Evolutionary conservation across 2,797 vertebrate species (phyloP).

Genomic region (Pangasius mekongensis): DNA sequence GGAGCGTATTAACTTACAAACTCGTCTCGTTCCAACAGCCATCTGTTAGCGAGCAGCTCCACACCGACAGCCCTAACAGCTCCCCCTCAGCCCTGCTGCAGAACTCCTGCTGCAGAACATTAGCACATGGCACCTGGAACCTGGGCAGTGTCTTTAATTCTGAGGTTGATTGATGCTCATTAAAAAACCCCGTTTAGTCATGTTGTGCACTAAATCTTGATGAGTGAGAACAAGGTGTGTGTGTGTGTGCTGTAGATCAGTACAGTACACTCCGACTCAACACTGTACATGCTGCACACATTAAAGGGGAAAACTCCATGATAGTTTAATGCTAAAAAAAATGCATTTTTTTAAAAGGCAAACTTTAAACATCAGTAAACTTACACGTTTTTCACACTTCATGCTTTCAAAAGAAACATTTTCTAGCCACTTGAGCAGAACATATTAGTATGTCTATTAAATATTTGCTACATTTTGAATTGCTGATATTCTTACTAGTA

Average conservation of each 20-base stretch:
- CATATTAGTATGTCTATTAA: not conserved
- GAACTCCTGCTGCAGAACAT: constrained; percentile 13
- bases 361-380: too few relatives aligned
- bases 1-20: constrained; percentile 67
- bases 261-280: not conserved
- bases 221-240: not conserved
- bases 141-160: not conserved
- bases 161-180: constrained; percentile 14
- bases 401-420: not conserved
- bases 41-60: constrained; percentile 66
- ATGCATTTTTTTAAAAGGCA: not conserved
- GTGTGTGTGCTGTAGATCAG: not conserved
- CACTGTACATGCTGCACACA: not conserved
- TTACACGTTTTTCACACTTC: too few relatives aligned
- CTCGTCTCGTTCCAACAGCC: constrained; percentile 59
- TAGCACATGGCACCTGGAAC: not conserved
- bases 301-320: too few relatives aligned
- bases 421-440: not conserved
- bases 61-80: constrained; percentile 53
- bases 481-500: not conserved
- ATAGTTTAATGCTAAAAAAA: too few relatives aligned
- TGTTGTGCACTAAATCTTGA: constrained; percentile 7
- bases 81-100: too few relatives aligned
- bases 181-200: constrained; percentile 6
- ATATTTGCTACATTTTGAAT: too few relatives aligned